Conservation (phyloP, 1,140 invertebrate species). For the Tetraneura akinire region DNA sequence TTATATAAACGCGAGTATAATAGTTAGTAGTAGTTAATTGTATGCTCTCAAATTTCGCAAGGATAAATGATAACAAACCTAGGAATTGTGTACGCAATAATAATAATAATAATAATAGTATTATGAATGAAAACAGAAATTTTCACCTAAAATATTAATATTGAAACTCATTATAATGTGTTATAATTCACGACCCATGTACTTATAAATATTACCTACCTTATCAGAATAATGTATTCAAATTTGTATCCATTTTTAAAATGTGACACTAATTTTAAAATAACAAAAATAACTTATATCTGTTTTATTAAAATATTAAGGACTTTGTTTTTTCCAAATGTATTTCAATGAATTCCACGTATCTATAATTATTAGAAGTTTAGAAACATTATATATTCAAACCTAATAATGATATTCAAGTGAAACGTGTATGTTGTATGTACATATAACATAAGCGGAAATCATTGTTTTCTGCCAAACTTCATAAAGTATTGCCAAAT, state of each 20-base stretch:
- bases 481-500: neutral
- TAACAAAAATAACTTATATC: neutral
- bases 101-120: neutral
- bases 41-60: neutral
- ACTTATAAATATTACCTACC: neutral
- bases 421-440: neutral
- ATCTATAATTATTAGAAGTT: neutral
- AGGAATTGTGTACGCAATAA: neutral
- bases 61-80: neutral
- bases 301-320: no score
- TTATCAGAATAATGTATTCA: neutral
- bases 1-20: neutral
- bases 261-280: neutral
- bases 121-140: neutral
- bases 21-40: no score
- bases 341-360: neutral
- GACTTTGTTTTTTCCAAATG: neutral
- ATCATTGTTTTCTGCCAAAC: conserved; percentile 24
- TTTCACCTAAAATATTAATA: neutral
- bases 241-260: neutral
- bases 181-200: neutral
- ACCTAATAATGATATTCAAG: neutral
- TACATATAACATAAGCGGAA: neutral
- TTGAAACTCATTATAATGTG: neutral
- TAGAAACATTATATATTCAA: no score